Base-by-base conservation (phyloP, 2,888 invertebrate species). In the Cephonodes hylas region DNA sequence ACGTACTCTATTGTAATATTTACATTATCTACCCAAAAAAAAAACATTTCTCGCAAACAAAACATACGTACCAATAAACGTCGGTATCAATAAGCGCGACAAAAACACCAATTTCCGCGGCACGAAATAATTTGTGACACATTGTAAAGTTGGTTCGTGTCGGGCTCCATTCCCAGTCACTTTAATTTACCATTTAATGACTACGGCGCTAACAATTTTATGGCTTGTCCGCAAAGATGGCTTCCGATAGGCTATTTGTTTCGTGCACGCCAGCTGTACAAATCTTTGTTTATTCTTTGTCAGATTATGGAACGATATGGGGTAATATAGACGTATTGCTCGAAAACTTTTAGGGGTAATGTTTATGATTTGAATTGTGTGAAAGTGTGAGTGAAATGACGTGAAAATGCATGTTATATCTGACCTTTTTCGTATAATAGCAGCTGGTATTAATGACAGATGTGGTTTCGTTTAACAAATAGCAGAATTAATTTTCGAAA, bases 171-270 rank as follows among this genome's bases (percentile, higher is more conserved):
- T 58, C 46, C n/a, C 46, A 42, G 42, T 58, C 38, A 58, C 58
- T 62, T 58, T 62, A 58, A 62, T 62, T 58, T 48, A 58, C 58
- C 62, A 34, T 58, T 62, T 62, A 62, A 62, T 58, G 45, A 34
- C 53, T 18, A 42, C 27, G 27, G 57, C 57, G 61, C 53, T 59
- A 59, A 53, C 53, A 53, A 31, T 53, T 53, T 53, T 53, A 53
- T 31, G 8, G 10, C 18, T 31, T 10, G 31, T 53, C 18, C 31
- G 15, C 53, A n/a, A 38, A 38, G n/a, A n/a, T n/a, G 13, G 38
- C 38, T 38, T 38, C 38, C 38, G 38, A 38, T 38, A 38, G 13
- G n/a, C 38, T 38, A n/a, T 38, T 38, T 38, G 38, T 38, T 38
- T 4, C 13, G 3, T 8, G n/a, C 8, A n/a, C 38, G 38, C n/a